phyloP scores from a whole-genome alignment of 2,888 invertebrate genomes.

The Alsophila aescularia region DNA sequence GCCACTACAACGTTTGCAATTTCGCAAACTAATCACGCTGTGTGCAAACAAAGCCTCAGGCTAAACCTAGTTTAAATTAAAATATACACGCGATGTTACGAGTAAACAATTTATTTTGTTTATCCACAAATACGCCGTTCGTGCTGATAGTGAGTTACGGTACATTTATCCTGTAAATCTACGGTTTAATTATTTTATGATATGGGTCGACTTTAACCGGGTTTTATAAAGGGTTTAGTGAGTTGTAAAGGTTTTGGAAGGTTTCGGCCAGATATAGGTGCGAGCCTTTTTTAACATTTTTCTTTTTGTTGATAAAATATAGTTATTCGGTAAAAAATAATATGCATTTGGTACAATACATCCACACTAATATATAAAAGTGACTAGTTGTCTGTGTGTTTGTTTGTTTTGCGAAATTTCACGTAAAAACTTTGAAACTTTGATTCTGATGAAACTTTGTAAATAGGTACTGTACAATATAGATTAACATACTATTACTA shows the following conservation, averaged over 20 bases:
- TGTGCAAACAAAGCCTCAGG: constrained; percentile 9
- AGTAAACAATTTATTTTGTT: constrained; percentile 25
- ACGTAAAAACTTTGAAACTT: too few species aligned
- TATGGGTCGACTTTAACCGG: constrained; percentile 27
- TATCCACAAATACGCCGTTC: constrained; percentile 25
- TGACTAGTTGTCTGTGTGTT: too few species aligned
- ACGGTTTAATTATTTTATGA: constrained; percentile 30
- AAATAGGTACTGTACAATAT: too few species aligned
- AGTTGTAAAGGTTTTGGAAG: constrained; percentile 4
- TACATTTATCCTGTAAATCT: constrained; percentile 28
- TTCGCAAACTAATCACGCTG: neutral
- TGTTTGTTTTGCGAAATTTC: too few species aligned
- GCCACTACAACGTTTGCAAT: too few species aligned
- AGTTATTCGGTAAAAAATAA: too few species aligned
- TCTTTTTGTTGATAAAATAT: too few species aligned
- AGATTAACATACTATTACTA: too few species aligned
- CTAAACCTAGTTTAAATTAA: constrained; percentile 14
- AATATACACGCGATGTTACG: constrained; percentile 15
- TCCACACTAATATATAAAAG: too few species aligned
- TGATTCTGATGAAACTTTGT: too few species aligned
- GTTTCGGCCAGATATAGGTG: neutral
- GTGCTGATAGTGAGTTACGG: constrained; percentile 25
- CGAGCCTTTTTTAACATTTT: neutral
- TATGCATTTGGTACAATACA: too few species aligned
- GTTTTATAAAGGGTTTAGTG: constrained; percentile 20